phyloP scores from a whole-genome alignment of 2,113 vertebrate genomes.

The Notechis scutatus region DNA sequence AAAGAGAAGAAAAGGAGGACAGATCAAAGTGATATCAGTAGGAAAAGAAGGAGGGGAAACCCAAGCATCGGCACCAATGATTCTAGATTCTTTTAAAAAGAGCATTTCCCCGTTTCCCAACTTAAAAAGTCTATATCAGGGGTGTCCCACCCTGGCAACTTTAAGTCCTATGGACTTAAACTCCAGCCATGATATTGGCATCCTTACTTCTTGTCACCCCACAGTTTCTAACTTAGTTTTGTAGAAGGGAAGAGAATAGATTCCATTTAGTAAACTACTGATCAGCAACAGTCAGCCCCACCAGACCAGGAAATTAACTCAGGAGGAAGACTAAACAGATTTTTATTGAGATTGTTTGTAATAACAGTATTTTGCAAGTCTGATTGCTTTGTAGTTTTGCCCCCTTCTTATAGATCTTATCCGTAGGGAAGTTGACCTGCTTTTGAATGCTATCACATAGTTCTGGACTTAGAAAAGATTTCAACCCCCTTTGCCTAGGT shows the following conservation, averaged over 20 bases:
- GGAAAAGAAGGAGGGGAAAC: background rate
- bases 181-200: background rate
- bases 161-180: too few species aligned
- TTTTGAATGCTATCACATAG: background rate
- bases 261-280: background rate
- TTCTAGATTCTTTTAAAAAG: background rate
- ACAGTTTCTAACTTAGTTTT: background rate
- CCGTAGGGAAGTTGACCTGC: background rate
- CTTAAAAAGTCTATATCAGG: background rate
- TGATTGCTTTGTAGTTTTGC: background rate
- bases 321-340: background rate
- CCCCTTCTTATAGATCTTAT: background rate
- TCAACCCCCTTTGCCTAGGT: too few species aligned
- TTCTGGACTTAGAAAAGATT: background rate
- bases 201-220: background rate
- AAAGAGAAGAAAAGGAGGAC: background rate
- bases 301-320: background rate
- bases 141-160: too few species aligned
- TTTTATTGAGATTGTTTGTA: background rate
- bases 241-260: background rate
- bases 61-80: fast-evolving
- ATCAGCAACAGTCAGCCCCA: background rate
- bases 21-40: background rate
- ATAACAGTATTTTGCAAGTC: background rate
- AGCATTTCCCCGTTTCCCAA: background rate